Evolutionary conservation across 2,113 vertebrate genomes (phyloP).

Genomic region (Seriola aureovittata): DNA sequence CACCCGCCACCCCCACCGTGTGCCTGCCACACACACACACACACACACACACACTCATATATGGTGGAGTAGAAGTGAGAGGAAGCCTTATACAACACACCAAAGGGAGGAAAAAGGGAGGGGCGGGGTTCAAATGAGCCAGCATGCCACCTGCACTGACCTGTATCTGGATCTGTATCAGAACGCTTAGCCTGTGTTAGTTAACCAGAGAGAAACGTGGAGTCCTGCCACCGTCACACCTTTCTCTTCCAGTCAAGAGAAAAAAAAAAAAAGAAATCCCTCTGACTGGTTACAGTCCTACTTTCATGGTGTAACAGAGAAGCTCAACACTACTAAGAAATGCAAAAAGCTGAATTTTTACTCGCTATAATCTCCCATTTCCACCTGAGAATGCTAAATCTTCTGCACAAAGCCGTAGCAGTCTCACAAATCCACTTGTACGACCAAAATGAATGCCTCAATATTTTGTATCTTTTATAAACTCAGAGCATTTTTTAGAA

Average conservation of each 20-base stretch:
- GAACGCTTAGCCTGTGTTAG: constrained; percentile 50
- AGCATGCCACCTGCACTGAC: constrained; percentile 53
- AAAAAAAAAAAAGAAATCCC: constrained; percentile 10
- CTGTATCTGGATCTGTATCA: constrained; percentile 46
- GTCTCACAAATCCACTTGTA: constrained; percentile 65
- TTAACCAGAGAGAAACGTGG: constrained; percentile 47
- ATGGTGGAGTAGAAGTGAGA: background rate
- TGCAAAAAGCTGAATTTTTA: constrained; percentile 40
- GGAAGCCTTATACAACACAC: constrained; percentile 2
- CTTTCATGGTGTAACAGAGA: constrained; percentile 38
- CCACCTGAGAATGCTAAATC: constrained; percentile 66
- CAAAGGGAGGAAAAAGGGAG: background rate
- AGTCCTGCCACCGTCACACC: constrained; percentile 33
- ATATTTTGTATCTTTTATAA: constrained; percentile 40
- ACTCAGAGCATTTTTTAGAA: constrained; percentile 22
- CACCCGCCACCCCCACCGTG: background rate
- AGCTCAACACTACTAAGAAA: constrained; percentile 29
- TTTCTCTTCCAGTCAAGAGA: constrained; percentile 14
- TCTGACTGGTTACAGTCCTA: constrained; percentile 19
- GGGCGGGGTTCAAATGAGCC: constrained; percentile 42
- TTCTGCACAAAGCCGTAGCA: constrained; percentile 46
- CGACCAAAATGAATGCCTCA: constrained; percentile 50
- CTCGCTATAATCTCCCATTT: constrained; percentile 57
- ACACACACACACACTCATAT: background rate
- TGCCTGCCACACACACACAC: background rate